A percentile compares a stretch with the other conserved stretches of the same genome.
Conservation (phyloP, 2,797 vertebrate genomes). For the Intellagama lesueurii region DNA sequence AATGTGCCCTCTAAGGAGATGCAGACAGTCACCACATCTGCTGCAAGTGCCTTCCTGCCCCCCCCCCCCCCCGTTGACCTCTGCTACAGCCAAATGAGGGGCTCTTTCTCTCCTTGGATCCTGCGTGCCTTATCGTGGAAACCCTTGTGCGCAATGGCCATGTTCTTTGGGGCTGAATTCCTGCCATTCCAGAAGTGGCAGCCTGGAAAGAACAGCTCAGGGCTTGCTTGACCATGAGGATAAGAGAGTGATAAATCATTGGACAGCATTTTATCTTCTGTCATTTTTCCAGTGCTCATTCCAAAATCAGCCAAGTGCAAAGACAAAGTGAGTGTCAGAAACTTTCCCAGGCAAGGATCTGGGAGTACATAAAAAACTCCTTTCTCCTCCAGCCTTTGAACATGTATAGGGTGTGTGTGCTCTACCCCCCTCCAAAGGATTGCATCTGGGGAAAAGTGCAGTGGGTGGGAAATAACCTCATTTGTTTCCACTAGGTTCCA, state of each 20-base stretch:
- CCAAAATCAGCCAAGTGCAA: neutral
- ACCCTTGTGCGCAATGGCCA: neutral
- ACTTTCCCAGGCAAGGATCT: conserved; percentile 21
- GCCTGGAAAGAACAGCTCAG: conserved; percentile 23
- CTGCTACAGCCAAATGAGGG: neutral
- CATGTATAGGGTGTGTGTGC: neutral
- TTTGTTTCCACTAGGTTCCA: conserved; percentile 10
- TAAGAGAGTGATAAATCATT: conserved; percentile 33
- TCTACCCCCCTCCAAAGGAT: neutral
- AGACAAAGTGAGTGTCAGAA: conserved; percentile 20
- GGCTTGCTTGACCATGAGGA: conserved; percentile 33
- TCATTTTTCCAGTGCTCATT: conserved; percentile 1
- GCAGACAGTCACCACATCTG: no score
- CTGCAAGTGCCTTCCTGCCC: neutral
- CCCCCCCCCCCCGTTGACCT: neutral
- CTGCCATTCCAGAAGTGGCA: conserved; percentile 33
- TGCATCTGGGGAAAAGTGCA: neutral
- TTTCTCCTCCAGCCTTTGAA: neutral
- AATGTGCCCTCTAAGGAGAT: no score
- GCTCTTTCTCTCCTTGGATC: neutral
- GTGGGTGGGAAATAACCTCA: neutral
- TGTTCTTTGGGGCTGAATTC: conserved; percentile 17
- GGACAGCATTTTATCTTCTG: conserved; percentile 4
- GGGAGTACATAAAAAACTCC: neutral
- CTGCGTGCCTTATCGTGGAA: neutral